Conservation (phyloP, 2,113 vertebrate genomes). For the Deroptyus accipitrinus region DNA sequence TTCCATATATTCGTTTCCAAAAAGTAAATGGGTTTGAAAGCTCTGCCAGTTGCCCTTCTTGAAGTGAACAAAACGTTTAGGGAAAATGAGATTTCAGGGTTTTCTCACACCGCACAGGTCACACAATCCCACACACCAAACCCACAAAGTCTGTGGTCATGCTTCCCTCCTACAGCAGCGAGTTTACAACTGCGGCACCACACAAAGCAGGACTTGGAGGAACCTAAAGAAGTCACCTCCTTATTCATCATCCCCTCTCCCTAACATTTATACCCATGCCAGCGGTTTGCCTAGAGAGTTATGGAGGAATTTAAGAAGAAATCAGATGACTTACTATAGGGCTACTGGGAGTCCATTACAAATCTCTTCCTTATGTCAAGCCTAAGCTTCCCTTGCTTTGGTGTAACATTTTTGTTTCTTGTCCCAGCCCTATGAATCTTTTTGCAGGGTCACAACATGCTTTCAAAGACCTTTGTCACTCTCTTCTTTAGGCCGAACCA, state of each 20-base stretch:
- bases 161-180: not conserved
- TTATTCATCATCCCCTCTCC: not conserved
- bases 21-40: conserved; percentile 13
- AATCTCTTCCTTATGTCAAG: not conserved
- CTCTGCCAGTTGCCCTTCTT: not conserved
- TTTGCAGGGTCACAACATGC: not conserved
- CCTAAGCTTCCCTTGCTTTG: not conserved
- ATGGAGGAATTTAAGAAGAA: not conserved
- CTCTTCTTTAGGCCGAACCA: not conserved
- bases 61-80: not conserved
- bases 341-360: not conserved
- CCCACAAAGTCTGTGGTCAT: not conserved
- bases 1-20: not conserved
- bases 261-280: not conserved
- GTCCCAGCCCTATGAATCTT: not conserved
- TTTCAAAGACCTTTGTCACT: not conserved
- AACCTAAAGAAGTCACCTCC: not conserved
- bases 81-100: not conserved
- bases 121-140: not conserved
- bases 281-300: not conserved
- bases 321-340: not conserved
- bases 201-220: not conserved
- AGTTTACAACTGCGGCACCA: not conserved
- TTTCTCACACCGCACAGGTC: not conserved
- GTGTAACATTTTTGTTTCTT: not conserved